Evolutionary conservation across 1,140 invertebrate genomes (phyloP), one percentile per base, ranked within the genome.

Genomic region (Hylaeus volcanicus): DNA sequence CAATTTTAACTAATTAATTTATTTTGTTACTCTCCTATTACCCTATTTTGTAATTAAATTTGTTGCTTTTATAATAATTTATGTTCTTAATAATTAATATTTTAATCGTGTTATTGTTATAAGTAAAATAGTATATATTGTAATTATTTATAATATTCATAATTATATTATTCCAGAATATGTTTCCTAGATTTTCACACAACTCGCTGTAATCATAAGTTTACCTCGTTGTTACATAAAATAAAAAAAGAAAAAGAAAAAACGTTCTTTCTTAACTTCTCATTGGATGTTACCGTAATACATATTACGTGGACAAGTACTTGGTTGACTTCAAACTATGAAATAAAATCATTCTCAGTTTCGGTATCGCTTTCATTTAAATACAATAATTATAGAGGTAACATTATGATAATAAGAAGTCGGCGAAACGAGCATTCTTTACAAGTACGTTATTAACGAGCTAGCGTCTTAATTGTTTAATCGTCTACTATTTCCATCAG

Each of bases 21-120:
- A 93, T 74, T 92, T 93, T 92, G 89, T 93, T 93, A 92, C 81
- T 93, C 88, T 90, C 90, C 92, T 93, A 93, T 93, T 93, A 93
- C 78, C 90, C 92, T 93, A 93, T 88, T 89, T 91, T 86, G 89
- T 91, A 92, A 88, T 90, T 92, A 93, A 92, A 93, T 91, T 93
- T 93, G 89, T 90, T 89, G 74, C 82, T 90, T 90, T 91, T 89
- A 91, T 87, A 92, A 93, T 92, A 92, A 93, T 92, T 93, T 92
- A 93, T 89, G 83, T 89, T 83, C 74, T 89, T 76, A 84, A 48
- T 87, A 81, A 87, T 85, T 75, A 82, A 81, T 86, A 89, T 85
- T 84, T 88, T 89, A 87, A 88, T 90, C 83, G 81, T 90, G 87
- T 90, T 89, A 92, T 89, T 76, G 65, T 90, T 88, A 92, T 90